phyloP scores from a whole-genome alignment of 2,797 vertebrate species.

The Danio jaintianensis region DNA sequence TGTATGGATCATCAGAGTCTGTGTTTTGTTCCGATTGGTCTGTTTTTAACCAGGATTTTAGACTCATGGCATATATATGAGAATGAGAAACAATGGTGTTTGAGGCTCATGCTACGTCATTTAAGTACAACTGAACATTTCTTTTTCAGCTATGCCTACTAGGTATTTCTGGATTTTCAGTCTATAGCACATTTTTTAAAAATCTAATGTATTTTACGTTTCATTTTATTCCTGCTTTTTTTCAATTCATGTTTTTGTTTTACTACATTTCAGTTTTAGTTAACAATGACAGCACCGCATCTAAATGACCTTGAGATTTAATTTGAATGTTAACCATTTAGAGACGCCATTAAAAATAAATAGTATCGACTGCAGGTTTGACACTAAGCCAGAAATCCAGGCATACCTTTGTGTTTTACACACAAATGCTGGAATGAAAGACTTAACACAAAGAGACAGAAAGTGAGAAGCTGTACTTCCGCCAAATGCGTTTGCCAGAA shows the following conservation, averaged over 20 bases:
- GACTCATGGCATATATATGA: too few species aligned
- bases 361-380: neutral
- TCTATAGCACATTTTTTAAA: too few species aligned
- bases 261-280: neutral
- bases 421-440: neutral
- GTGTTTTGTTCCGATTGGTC: too few species aligned
- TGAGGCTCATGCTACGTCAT: too few species aligned
- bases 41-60: too few species aligned
- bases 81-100: too few species aligned
- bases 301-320: conserved; percentile 17
- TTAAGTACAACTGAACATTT: too few species aligned
- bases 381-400: neutral
- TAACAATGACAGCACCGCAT: neutral
- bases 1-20: too few species aligned
- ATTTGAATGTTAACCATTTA: neutral
- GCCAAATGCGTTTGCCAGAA: conserved; percentile 11
- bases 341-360: neutral
- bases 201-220: neutral
- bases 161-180: too few species aligned
- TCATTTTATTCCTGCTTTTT: neutral
- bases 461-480: neutral
- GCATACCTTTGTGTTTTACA: conserved; percentile 6
- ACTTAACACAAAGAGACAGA: neutral
- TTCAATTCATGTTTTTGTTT: neutral
- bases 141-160: too few species aligned